phyloP scores from a whole-genome alignment of 53 echinoderm and acorn worm genomes.

The Zoroaster sp. region DNA sequence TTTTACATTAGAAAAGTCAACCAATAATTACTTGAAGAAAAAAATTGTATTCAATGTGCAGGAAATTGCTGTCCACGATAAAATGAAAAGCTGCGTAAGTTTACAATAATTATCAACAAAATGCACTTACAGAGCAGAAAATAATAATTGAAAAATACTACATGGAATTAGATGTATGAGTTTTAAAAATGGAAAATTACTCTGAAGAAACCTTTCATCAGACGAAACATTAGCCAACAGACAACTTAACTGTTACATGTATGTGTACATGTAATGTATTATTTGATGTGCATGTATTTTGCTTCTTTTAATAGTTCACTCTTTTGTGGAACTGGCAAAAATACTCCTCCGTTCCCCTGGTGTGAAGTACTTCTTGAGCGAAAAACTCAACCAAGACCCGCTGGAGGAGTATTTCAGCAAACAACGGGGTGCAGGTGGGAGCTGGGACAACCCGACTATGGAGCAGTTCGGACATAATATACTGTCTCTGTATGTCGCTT shows the following conservation, averaged over 20 bases:
- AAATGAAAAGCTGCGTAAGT: no score
- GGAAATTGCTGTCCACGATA: no score
- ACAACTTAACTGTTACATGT: neutral
- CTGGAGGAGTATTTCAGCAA: slow-evolving; percentile 41
- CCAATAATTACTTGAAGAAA: no score
- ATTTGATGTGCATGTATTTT: neutral
- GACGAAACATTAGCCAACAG: neutral
- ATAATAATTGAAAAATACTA: no score
- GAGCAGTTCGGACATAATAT: slow-evolving; percentile 3
- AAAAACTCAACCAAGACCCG: slow-evolving; percentile 39
- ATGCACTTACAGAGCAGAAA: no score
- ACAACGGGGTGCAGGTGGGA: slow-evolving; percentile 11
- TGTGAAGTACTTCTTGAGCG: slow-evolving; percentile 36
- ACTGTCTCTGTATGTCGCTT: slow-evolving; percentile 1
- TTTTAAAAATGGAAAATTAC: no score
- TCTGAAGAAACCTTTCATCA: no score
- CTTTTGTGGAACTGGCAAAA: slow-evolving; percentile 6
- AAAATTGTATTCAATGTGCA: no score
- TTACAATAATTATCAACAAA: no score
- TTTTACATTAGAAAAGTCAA: no score
- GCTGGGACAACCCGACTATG: slow-evolving; percentile 2
- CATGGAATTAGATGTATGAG: no score
- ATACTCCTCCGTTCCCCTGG: neutral
- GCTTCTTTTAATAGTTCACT: slow-evolving; percentile 6
- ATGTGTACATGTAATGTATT: neutral